Conservation (phyloP, 1,140 invertebrate species). For the Heliothis subflexa region DNA sequence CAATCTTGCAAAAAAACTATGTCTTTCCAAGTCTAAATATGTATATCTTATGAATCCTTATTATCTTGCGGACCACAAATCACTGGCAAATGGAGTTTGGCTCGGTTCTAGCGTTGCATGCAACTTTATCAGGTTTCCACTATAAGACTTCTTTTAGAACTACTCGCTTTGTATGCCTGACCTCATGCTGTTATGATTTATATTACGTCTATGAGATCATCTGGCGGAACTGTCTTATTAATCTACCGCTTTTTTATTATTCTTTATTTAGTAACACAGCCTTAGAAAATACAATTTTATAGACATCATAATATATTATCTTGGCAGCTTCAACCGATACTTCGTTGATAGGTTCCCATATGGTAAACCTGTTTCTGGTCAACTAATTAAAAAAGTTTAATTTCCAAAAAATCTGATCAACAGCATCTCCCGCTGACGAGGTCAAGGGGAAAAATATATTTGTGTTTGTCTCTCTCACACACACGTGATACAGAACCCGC, state of each 20-base stretch:
- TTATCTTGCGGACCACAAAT: slow-evolving; percentile 15
- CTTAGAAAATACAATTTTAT: not conserved
- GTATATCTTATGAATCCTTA: not conserved
- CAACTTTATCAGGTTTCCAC: not conserved
- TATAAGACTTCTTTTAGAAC: slow-evolving; percentile 1
- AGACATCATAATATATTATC: not conserved
- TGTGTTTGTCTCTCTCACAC: slow-evolving; percentile 69
- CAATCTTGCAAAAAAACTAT: slow-evolving; percentile 16
- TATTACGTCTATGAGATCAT: not conserved
- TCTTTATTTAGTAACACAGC: not conserved
- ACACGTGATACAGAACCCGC: slow-evolving; percentile 58
- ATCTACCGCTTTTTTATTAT: not conserved
- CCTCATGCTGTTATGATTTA: not conserved
- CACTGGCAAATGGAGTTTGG: slow-evolving; percentile 1
- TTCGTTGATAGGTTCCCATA: slow-evolving; percentile 39
- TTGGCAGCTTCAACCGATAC: not conserved
- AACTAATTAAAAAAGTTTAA: slow-evolving; percentile 63
- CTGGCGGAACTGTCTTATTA: not conserved
- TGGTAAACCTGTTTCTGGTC: slow-evolving; percentile 51
- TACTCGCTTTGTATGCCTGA: not conserved
- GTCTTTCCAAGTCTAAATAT: slow-evolving; percentile 1
- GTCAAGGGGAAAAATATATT: slow-evolving; percentile 60
- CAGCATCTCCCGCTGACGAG: slow-evolving; percentile 53
- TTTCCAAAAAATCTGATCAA: slow-evolving; percentile 62
- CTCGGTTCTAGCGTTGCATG: slow-evolving; percentile 17